Evolutionary conservation across 2,888 invertebrate genomes (phyloP), one percentile per base, ranked within the genome.

Genomic region (Trichopria drosophilae): DNA sequence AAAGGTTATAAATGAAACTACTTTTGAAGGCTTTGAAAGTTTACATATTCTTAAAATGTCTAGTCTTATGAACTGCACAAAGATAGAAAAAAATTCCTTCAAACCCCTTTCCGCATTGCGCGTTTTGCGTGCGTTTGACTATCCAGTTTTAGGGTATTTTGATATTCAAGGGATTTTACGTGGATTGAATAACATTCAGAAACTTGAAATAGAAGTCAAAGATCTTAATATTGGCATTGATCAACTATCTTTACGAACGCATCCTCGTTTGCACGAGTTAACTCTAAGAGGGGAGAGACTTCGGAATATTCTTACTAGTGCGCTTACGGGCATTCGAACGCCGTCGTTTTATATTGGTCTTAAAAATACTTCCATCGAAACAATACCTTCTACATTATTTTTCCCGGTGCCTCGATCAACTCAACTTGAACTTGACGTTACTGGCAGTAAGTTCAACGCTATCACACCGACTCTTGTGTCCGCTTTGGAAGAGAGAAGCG

Each of bases 351-450:
- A 79, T 0, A 84, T 94, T n/a, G 82, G 85, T 46, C 78, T 94
- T 39, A 82, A 84, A 40, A 90, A 93, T 65, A 93, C 93, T 0
- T 91, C 91, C 1, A 76, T 94, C 6, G 82, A 83, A 10, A 79
- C 82, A 9, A 77, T 94, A 44, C 92, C 93, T 0, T 87, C 91
- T 4, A 88, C 92, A 1, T 72, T 93, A 16, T 83, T 94, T 50
- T 91, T 93, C 68, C 91, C 93, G 0, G 82, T 94, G 15, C 93
- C 93, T 0, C 81, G 92, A 64, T 93, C 93, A 3, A 90, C 91
- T 0, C 84, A 84, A 56, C 83, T 93, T 22, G 82, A 81, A 4
- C 79, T 94, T 4, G 90, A 93, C 68, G 83, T 93, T 0, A 81
- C 84, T 3, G 90, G 90, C 12, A 91, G 88, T 63, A 86, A 85